Percentiles rank a stretch among this genome's conserved stretches.
Conservation (phyloP, 1,140 invertebrate species). For the Meteorus sp. region DNA sequence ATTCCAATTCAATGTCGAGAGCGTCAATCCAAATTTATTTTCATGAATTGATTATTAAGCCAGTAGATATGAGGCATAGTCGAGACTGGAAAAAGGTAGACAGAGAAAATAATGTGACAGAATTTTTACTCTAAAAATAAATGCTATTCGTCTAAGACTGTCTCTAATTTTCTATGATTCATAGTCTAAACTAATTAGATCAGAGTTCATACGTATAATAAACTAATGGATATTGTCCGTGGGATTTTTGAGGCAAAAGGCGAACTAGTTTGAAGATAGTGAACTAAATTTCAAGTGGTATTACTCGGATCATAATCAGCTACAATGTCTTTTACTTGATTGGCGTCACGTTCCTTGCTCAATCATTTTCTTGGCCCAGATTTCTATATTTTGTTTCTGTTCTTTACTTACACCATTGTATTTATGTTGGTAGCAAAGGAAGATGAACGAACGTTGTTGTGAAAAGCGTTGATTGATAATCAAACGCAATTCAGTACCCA, state of each 20-base stretch:
- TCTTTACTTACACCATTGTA: slow-evolving; percentile 52
- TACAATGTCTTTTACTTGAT: slow-evolving; percentile 7
- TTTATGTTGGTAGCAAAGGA: slow-evolving; percentile 35
- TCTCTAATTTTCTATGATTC: slow-evolving; percentile 24
- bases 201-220: slow-evolving; percentile 25
- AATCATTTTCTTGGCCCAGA: too few species aligned
- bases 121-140: neutral
- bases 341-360: too few species aligned
- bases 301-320: slow-evolving; percentile 13
- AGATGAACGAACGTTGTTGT: slow-evolving; percentile 29
- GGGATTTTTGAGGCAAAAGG: slow-evolving; percentile 53
- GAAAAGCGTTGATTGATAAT: slow-evolving; percentile 34
- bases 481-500: slow-evolving; percentile 20
- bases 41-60: neutral
- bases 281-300: slow-evolving; percentile 2
- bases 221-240: slow-evolving; percentile 3
- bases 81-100: neutral
- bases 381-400: slow-evolving; percentile 18
- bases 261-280: slow-evolving; percentile 39
- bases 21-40: neutral
- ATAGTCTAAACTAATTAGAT: slow-evolving; percentile 13
- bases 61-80: slow-evolving; percentile 11
- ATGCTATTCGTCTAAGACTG: slow-evolving; percentile 38
- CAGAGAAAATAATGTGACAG: neutral
- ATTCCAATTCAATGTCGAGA: neutral